These are phyloP conservation scores for Heterodera filipjevi DNA, from an alignment of 2,888 invertebrate species.

Conservation along the genomic window DNA sequence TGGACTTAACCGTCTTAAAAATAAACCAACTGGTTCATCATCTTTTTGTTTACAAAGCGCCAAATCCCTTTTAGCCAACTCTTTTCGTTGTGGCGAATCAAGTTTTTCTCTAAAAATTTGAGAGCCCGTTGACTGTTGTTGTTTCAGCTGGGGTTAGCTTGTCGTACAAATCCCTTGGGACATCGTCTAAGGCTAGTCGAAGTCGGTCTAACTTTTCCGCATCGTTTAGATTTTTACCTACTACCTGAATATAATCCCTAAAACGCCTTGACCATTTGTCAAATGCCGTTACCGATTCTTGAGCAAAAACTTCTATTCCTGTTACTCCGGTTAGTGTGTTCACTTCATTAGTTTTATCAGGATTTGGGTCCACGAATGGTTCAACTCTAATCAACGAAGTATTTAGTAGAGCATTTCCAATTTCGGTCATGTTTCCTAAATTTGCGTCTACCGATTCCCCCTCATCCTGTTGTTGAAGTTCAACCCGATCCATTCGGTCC, in stretches of 20 bases:
- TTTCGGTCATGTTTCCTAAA: no score
- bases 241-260: no score
- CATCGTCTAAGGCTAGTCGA: slow-evolving; percentile 10
- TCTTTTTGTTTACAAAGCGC: slow-evolving; percentile 11
- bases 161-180: background rate
- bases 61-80: slow-evolving; percentile 13
- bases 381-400: slow-evolving; percentile 1
- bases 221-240: background rate
- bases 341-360: background rate
- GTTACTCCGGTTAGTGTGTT: background rate
- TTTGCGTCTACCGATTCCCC: background rate
- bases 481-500: background rate
- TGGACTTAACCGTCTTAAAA: background rate
- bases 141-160: background rate
- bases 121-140: background rate
- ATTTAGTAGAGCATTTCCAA: background rate
- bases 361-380: slow-evolving; percentile 13
- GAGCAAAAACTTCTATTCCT: no score
- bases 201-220: slow-evolving; percentile 5
- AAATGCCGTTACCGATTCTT: background rate
- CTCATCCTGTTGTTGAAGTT: background rate
- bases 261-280: background rate
- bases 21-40: background rate
- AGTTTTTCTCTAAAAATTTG: slow-evolving; percentile 3
- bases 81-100: slow-evolving; percentile 15